These are phyloP conservation scores for Miltochrista miniata DNA, from an alignment of 2,888 invertebrate genomes.

Conservation along the genomic window DNA sequence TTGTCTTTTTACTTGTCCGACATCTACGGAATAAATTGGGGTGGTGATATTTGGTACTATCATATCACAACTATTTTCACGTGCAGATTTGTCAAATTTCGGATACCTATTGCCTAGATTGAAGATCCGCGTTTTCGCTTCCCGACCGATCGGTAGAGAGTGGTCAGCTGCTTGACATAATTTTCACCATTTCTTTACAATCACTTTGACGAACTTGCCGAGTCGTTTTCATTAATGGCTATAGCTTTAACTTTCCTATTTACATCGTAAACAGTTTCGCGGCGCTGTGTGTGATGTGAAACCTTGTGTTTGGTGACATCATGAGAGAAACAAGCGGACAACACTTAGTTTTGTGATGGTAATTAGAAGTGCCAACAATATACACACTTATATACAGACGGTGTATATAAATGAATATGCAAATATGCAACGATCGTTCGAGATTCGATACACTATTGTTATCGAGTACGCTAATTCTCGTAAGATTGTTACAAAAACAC, in stretches of 20 bases:
- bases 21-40: too few species aligned
- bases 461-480: background rate
- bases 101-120: too few species aligned
- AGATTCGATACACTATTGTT: background rate
- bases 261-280: background rate
- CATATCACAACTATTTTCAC: too few species aligned
- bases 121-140: background rate
- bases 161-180: background rate
- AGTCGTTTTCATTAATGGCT: background rate
- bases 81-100: too few species aligned
- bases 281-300: background rate
- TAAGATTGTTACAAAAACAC: background rate
- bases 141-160: background rate
- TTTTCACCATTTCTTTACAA: background rate
- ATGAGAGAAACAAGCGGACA: background rate
- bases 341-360: background rate
- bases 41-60: too few species aligned
- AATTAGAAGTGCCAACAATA: conserved; percentile 1
- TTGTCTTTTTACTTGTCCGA: too few species aligned
- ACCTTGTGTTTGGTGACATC: background rate
- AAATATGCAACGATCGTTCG: background rate
- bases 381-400: too few species aligned
- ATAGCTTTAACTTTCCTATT: background rate
- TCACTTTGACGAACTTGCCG: background rate
- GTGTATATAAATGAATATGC: background rate